Base-by-base conservation (phyloP, 2,113 vertebrate genomes). In the Microcebus murinus region DNA sequence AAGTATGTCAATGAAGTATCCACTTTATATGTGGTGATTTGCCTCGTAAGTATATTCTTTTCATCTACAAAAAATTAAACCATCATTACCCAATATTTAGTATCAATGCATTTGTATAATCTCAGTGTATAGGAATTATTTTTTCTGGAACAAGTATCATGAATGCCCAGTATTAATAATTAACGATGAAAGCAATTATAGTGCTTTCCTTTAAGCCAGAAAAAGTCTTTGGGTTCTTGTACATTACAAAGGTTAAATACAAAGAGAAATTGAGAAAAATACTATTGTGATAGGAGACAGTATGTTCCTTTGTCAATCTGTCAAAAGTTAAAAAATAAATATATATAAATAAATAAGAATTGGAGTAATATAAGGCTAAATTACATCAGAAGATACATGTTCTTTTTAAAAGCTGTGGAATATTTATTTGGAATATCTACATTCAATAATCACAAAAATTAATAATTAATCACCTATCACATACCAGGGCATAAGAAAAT, bases 1-100 rank as follows among this genome's bases (percentile, higher is more conserved):
- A 67, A 76, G 20, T 52, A 29, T 17, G 12, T 71, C 73, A 74
- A 34, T 36, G 17, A 76, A 83, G 17, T 45, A 42, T 63, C 15
- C 1, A 63, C 67, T 79, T 85, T 82, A 45, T 36, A 21, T 31
- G 9, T 67, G 25, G 45, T 76, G 63, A 20, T 65, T 91, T 76
- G 12, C 36, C 68, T 89, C 42, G 74, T 18, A 95, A 81, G 68
- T 79, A 65, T 71, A 80, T 84, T 82, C 18, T 9, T 91, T 86
- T 87, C n/a, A 94, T 76, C 95, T 61, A 45, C 8, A 84, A 86
- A 14, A 70, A 88, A 73, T 67, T 39, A 92, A 89, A 42, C 6
- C 61, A 57, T 91, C 48, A 70, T 89, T 71, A 61, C 6, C 34
- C 81, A 90, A 31, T 83, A 45, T 96, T 42, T 90, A 45, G 8